A percentile compares a stretch with the other conserved stretches of the same genome.
These are phyloP conservation scores for Hipposideros larvatus DNA, from an alignment of 2,797 vertebrate species.

Conservation along the genomic window DNA sequence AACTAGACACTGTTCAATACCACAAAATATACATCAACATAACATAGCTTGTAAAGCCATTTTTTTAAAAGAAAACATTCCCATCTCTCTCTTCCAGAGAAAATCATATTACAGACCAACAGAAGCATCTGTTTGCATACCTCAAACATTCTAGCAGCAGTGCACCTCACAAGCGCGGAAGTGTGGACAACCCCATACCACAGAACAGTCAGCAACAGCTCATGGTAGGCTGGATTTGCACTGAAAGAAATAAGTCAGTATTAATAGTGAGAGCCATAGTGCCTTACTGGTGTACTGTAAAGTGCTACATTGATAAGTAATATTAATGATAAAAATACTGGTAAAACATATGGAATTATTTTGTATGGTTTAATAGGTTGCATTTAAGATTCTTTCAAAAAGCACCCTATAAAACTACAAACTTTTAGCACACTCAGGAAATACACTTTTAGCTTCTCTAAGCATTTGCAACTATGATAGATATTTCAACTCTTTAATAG, in stretches of 20 bases:
- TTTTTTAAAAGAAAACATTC: not conserved
- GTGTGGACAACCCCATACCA: slow-evolving; percentile 99
- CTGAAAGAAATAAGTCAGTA: slow-evolving; percentile 85
- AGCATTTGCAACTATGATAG: slow-evolving; percentile 12
- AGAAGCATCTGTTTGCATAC: slow-evolving; percentile 86
- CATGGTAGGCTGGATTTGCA: slow-evolving; percentile 98
- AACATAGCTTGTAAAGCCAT: not conserved
- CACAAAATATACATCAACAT: not conserved
- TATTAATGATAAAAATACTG: slow-evolving; percentile 34
- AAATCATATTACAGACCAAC: not conserved
- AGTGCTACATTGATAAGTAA: not conserved
- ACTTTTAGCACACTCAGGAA: slow-evolving; percentile 52
- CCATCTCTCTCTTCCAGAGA: slow-evolving; percentile 8
- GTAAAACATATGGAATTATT: not conserved
- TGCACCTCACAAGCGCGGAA: slow-evolving; percentile 97
- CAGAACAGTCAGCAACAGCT: slow-evolving; percentile 96
- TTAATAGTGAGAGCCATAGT: not conserved
- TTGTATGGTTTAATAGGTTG: not conserved
- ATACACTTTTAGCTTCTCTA: slow-evolving; percentile 49
- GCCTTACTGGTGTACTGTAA: not conserved
- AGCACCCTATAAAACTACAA: slow-evolving; percentile 21
- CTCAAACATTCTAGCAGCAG: slow-evolving; percentile 99
- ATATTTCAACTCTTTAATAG: slow-evolving; percentile 39
- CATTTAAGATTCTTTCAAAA: slow-evolving; percentile 35
- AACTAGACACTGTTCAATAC: slow-evolving; percentile 71